Conservation (phyloP, 2,888 invertebrate species). For the Andrena hattorfiana region DNA sequence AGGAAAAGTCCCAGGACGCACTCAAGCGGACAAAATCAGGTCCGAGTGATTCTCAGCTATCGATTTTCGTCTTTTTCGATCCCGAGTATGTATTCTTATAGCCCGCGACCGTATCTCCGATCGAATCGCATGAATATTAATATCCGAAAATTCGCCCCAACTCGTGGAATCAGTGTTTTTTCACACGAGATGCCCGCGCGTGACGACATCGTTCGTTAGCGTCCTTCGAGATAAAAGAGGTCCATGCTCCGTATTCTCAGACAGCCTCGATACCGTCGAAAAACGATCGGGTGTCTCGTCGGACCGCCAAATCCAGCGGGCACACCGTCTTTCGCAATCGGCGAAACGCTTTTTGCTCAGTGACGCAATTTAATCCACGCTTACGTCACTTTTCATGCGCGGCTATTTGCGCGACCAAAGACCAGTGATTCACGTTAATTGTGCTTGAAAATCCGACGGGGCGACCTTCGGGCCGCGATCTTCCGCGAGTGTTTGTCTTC, state of each 20-base stretch:
- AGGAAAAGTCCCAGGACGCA: too few relatives aligned
- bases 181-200: too few relatives aligned
- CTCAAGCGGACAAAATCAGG: too few relatives aligned
- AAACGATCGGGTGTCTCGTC: conserved; percentile 1
- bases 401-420: background rate
- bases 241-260: background rate
- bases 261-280: background rate
- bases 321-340: conserved; percentile 31
- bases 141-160: too few relatives aligned
- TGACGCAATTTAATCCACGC: conserved; percentile 38
- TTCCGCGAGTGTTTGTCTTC: background rate
- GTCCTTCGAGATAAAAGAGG: background rate
- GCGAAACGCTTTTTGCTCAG: conserved; percentile 16
- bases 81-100: too few relatives aligned
- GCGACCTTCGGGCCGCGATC: too few relatives aligned
- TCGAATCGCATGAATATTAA: too few relatives aligned
- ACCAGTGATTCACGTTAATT: background rate
- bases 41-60: too few relatives aligned
- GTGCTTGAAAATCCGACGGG: background rate
- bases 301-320: conserved; percentile 41
- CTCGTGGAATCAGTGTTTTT: too few relatives aligned
- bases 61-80: too few relatives aligned
- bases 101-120: too few relatives aligned
- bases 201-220: background rate
- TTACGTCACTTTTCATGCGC: conserved; percentile 23